Evolutionary conservation across 2,113 vertebrate species (phyloP).

Genomic region (Holacanthus passer): DNA sequence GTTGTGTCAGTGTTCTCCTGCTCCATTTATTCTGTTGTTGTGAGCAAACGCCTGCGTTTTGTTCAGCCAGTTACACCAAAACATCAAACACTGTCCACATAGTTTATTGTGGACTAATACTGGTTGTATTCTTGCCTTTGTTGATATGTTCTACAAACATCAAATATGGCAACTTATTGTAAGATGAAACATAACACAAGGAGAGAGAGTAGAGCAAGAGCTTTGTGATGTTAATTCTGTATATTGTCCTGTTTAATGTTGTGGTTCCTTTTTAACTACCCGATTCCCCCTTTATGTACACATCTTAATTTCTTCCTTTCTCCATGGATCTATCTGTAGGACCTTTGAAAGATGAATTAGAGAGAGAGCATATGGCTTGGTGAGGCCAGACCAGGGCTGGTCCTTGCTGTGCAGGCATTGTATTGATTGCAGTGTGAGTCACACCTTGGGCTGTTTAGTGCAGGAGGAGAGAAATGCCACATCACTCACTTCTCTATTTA

Average conservation of each 20-base stretch:
- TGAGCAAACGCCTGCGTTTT: constrained; percentile 6
- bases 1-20: not conserved
- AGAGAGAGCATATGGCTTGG: constrained; percentile 69
- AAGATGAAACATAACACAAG: not conserved
- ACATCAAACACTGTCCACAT: constrained; percentile 9
- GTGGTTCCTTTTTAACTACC: constrained; percentile 49
- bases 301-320: constrained; percentile 57
- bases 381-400: constrained; percentile 72
- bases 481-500: constrained; percentile 77
- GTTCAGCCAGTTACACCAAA: not conserved
- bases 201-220: not conserved
- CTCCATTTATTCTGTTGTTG: not conserved
- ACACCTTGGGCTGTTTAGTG: constrained; percentile 79
- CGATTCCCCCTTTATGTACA: constrained; percentile 52
- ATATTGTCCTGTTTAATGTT: constrained; percentile 14
- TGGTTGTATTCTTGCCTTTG: not conserved
- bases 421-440: constrained; percentile 86
- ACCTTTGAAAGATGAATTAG: constrained; percentile 81
- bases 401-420: constrained; percentile 76
- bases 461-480: constrained; percentile 84
- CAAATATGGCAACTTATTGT: not conserved
- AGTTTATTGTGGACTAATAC: not conserved
- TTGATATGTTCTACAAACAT: constrained; percentile 7
- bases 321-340: constrained; percentile 64
- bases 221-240: constrained; percentile 1